phyloP scores from a whole-genome alignment of 2,113 vertebrate genomes.

The Mystacornis crossleyi region DNA sequence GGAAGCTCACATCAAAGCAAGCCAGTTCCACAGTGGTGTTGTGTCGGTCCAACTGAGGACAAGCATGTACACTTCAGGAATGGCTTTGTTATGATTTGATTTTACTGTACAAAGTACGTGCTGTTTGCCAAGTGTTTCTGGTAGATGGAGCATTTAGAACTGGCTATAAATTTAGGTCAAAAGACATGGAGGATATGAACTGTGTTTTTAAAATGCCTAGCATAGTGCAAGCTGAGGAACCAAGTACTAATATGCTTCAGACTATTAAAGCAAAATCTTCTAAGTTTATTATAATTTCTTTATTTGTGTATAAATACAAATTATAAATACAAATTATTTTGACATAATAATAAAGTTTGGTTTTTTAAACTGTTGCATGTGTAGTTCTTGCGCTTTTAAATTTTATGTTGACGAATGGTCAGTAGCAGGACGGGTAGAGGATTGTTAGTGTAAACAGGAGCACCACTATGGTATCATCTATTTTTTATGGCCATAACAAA shows the following conservation, averaged over 20 bases:
- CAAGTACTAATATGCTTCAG: background rate
- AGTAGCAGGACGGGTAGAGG: background rate
- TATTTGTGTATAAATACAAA: background rate
- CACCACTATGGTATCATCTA: background rate
- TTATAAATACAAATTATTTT: slow-evolving; percentile 23
- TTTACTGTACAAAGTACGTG: background rate
- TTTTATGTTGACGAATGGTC: background rate
- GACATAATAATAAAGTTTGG: background rate
- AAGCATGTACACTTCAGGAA: background rate
- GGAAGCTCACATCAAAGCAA: background rate
- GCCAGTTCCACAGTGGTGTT: background rate
- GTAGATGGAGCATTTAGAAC: background rate
- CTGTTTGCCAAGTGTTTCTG: background rate
- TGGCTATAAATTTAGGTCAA: background rate
- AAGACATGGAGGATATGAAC: background rate
- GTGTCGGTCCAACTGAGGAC: background rate
- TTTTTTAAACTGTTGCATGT: background rate
- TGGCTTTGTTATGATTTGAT: background rate
- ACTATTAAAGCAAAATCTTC: background rate
- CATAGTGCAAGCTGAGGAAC: background rate
- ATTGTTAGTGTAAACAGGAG: background rate
- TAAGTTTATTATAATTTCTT: background rate
- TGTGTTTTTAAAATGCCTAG: background rate
- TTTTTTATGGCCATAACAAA: background rate
- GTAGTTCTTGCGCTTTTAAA: background rate